phyloP scores from a whole-genome alignment of 2,888 invertebrate genomes.

The Cataglyphis albicans region DNA sequence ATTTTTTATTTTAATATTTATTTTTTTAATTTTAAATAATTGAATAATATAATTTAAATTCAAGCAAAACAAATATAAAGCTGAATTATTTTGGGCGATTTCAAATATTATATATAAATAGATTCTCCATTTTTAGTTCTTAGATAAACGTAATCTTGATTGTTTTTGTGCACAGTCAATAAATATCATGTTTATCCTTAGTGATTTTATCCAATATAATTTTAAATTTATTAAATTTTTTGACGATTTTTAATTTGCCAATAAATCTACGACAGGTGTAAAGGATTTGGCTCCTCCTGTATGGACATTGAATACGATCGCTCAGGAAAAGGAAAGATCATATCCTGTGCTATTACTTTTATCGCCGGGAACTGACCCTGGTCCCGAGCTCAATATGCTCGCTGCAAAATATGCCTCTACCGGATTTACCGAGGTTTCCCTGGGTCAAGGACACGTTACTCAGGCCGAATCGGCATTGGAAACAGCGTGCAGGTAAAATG shows the following conservation, averaged over 20 bases:
- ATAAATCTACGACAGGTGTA: conserved; percentile 75
- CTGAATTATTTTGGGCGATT: not conserved
- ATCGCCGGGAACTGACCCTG: conserved; percentile 96
- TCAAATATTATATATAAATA: not conserved
- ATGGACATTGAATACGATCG: conserved; percentile 88
- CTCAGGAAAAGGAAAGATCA: conserved; percentile 87
- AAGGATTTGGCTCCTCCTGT: conserved; percentile 88
- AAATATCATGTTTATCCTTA: not conserved
- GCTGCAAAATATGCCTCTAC: conserved; percentile 85
- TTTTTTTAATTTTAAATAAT: not conserved
- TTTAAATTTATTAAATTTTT: not conserved
- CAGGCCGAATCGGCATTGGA: conserved; percentile 84
- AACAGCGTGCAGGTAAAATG: conserved; percentile 86
- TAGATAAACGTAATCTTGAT: not conserved
- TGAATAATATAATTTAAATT: not conserved
- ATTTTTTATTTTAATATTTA: not conserved
- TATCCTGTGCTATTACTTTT: conserved; percentile 95
- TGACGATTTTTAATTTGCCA: not conserved
- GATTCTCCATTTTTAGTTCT: not conserved
- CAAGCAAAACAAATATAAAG: not conserved
- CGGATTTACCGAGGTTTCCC: conserved; percentile 88
- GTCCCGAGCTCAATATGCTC: conserved; percentile 91
- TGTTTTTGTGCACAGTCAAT: not conserved
- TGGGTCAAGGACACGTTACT: conserved; percentile 93
- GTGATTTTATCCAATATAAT: not conserved